A percentile compares a stretch with the other conserved stretches of the same genome.
phyloP scores from a whole-genome alignment of 2,113 vertebrate species.

The Peromyscus maniculatus region DNA sequence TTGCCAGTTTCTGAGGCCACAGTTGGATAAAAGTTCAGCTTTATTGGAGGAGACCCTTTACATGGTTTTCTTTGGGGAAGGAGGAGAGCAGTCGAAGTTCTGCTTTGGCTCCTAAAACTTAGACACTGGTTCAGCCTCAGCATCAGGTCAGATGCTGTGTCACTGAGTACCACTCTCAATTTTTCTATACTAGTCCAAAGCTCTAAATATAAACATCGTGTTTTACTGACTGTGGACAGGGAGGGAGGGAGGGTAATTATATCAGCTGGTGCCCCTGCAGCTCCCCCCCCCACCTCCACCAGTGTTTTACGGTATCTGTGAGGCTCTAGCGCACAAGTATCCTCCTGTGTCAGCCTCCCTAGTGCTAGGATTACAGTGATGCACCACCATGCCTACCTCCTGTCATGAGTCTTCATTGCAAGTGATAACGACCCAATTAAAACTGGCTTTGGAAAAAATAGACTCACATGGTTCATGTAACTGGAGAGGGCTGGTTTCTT shows the following conservation, averaged over 20 bases:
- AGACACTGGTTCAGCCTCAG: background rate
- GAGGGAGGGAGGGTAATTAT: background rate
- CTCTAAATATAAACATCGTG: background rate
- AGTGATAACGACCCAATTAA: conserved; percentile 35
- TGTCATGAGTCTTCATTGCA: background rate
- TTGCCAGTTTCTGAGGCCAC: background rate
- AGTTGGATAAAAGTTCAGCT: background rate
- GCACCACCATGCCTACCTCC: background rate
- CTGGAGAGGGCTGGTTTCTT: background rate
- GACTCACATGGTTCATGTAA: background rate
- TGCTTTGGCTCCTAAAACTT: background rate
- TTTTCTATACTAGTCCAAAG: background rate
- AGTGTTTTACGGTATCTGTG: background rate
- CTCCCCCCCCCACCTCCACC: background rate
- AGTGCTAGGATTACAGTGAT: background rate
- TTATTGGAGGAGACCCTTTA: background rate
- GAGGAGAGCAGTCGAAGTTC: background rate
- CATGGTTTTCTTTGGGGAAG: background rate
- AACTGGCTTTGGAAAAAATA: background rate
- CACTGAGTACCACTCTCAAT: background rate
- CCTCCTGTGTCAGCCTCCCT: background rate
- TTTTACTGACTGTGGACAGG: background rate
- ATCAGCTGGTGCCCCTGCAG: no score
- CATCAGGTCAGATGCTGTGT: background rate
- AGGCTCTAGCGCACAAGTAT: background rate